These are phyloP conservation scores for Pomacea maculata DNA, from an alignment of 1,140 invertebrate genomes.

Conservation along the genomic window DNA sequence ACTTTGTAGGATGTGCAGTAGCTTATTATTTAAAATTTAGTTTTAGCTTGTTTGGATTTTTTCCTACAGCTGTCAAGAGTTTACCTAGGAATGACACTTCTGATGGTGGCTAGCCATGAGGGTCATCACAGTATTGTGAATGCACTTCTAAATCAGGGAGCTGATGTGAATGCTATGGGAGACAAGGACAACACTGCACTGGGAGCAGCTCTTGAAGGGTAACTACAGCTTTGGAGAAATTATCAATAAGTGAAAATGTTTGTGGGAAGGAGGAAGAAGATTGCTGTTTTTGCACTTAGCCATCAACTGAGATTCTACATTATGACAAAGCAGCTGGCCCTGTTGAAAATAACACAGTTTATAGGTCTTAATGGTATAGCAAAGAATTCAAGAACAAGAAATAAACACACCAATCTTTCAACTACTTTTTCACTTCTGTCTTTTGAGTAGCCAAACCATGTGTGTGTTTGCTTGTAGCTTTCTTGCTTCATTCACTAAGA, in stretches of 20 bases:
- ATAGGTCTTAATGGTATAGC: too few species aligned
- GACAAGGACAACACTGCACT: constrained; percentile 22
- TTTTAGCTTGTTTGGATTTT: background rate
- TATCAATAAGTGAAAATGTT: too few species aligned
- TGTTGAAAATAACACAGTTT: too few species aligned
- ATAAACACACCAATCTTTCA: too few species aligned
- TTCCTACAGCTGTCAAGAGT: background rate
- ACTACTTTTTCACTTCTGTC: background rate
- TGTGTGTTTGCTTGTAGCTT: background rate
- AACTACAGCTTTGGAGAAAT: background rate
- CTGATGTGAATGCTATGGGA: constrained; percentile 13
- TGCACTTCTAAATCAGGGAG: constrained; percentile 18
- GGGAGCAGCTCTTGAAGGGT: constrained; percentile 23
- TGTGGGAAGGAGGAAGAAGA: background rate
- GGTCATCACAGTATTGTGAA: constrained; percentile 13
- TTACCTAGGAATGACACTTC: constrained; percentile 22
- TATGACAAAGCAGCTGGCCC: background rate
- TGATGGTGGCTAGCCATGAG: constrained; percentile 25
- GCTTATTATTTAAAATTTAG: too few species aligned
- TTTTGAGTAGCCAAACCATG: background rate
- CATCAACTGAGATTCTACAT: background rate
- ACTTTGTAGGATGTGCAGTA: too few species aligned
- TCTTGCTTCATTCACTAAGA: too few species aligned
- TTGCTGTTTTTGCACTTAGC: background rate
- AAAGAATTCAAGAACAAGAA: too few species aligned